phyloP scores from a whole-genome alignment of 2,888 invertebrate genomes.

The Hemaris fuciformis region DNA sequence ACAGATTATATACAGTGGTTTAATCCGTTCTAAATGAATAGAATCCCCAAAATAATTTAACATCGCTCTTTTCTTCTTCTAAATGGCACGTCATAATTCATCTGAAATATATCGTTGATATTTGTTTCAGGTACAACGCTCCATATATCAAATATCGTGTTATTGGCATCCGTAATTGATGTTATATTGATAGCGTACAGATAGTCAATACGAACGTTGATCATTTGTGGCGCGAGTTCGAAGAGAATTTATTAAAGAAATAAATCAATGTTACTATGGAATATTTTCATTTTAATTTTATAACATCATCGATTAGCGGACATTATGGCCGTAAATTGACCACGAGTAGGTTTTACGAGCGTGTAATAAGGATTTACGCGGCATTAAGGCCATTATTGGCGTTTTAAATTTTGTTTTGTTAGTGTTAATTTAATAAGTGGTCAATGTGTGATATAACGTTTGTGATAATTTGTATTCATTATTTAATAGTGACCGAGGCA shows the following conservation, averaged over 20 bases:
- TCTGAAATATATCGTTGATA: background rate
- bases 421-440: background rate
- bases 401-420: background rate
- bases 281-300: constrained; percentile 4
- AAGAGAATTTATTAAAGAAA: constrained; percentile 29
- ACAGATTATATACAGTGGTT: too few relatives aligned
- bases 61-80: background rate
- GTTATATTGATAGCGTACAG: constrained; percentile 36
- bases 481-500: too few relatives aligned
- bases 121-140: constrained; percentile 47
- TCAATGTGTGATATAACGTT: too few relatives aligned
- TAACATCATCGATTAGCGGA: background rate
- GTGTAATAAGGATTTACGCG: constrained; percentile 1
- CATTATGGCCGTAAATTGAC: background rate
- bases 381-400: background rate
- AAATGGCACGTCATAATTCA: constrained; percentile 1
- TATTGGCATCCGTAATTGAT: constrained; percentile 32
- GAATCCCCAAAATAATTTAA: background rate
- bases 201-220: constrained; percentile 27
- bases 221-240: constrained; percentile 10
- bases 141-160: constrained; percentile 27
- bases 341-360: constrained; percentile 7
- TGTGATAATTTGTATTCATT: too few relatives aligned
- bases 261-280: constrained; percentile 26
- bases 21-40: background rate